Evolutionary conservation across 2,888 invertebrate species (phyloP), one percentile per base, ranked within the genome.

Genomic region (Trachelus iudaicus): DNA sequence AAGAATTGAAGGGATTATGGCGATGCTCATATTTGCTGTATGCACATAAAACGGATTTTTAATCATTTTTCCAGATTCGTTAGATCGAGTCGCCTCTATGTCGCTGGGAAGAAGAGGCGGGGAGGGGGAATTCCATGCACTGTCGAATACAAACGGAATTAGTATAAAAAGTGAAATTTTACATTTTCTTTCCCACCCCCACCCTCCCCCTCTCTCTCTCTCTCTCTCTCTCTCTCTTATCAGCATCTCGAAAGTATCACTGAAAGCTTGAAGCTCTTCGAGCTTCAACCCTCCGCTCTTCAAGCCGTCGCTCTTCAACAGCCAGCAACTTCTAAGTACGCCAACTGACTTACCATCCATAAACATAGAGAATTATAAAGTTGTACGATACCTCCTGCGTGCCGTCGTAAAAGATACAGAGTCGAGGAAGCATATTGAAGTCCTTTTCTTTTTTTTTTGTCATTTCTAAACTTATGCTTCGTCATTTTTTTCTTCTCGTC

Each of bases 31-130:
- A 56, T 71, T 77, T 75, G 40, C 56, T 23, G n/a, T 75, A 37
- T 77, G 35, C 75, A 31, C 56, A 56, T 69, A 40, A 69, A 23
- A 37, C 56, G 75, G 56, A 77, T 77, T 69, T 69, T 77, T 75
- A 77, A 77, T 77, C 56, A 77, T 75, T 77, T 74, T 56, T 75
- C 4, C 33, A 75, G 69, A 77, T 30, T 34, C 75, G 34, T 75
- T 69, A 23, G 56, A 56, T 56, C 75, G 75, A 37, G 34, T 75
- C 37, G 40, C 56, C 15, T 69, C 34, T 73, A 34, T 71, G 40
- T 34, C n/a, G 23, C 15, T 15, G 15, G 1, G 4, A 1, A 6
- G 1, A 13, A 12, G 13, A 13, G 37, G 37, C 0, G 15, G 40
- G 4, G 15, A 2, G 13, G 13, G 15, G 37, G 37, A 15, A 37